Conservation (phyloP, 1,140 invertebrate genomes). For the Himalopsyche phryganea region DNA sequence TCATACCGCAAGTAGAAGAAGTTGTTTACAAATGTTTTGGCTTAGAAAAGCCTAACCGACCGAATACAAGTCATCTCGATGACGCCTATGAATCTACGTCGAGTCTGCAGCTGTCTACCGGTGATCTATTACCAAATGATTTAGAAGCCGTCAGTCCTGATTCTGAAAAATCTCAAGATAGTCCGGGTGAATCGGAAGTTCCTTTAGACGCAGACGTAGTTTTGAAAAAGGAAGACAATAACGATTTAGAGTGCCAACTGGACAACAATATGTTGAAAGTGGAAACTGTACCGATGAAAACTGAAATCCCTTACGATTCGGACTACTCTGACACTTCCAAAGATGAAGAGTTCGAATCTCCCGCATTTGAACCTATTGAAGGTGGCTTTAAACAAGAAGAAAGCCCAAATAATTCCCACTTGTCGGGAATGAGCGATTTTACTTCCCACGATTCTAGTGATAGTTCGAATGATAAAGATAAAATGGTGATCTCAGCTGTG, state of each 20-base stretch:
- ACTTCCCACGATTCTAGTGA: conserved; percentile 49
- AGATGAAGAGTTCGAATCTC: conserved; percentile 64
- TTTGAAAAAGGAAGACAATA: conserved; percentile 31
- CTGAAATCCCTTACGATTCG: conserved; percentile 32
- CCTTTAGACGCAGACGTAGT: not conserved
- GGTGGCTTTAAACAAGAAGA: conserved; percentile 32
- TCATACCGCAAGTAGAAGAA: conserved; percentile 87
- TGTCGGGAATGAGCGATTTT: conserved; percentile 59
- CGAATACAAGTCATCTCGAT: conserved; percentile 6
- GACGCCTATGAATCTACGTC: conserved; percentile 3
- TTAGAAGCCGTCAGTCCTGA: conserved; percentile 75
- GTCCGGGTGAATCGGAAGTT: conserved; percentile 26
- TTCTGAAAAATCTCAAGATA: conserved; percentile 60
- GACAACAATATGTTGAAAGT: conserved; percentile 35
- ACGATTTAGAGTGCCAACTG: conserved; percentile 34
- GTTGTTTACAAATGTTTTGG: conserved; percentile 86
- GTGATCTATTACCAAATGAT: conserved; percentile 67
- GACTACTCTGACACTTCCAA: conserved; percentile 54
- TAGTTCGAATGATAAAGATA: conserved; percentile 31
- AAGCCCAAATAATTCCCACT: conserved; percentile 50
- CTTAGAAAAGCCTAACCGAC: conserved; percentile 43
- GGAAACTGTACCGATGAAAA: conserved; percentile 1
- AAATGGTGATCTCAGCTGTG: not conserved
- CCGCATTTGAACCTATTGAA: conserved; percentile 63
- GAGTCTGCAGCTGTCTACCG: conserved; percentile 28